These are phyloP conservation scores for Drosophila punjabiensis DNA, from an alignment of 1,140 invertebrate species.

Conservation along the genomic window DNA sequence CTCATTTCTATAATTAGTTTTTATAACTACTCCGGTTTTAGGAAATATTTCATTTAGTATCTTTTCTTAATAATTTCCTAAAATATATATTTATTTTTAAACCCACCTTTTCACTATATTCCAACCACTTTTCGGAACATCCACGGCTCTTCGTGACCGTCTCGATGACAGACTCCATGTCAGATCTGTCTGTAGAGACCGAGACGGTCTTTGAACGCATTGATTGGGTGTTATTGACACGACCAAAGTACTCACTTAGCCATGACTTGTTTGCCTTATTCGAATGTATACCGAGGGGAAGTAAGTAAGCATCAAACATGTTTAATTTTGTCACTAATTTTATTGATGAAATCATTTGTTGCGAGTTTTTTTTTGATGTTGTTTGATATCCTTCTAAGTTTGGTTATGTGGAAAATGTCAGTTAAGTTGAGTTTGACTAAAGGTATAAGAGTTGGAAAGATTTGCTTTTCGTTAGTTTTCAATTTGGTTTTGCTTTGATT, in stretches of 20 bases:
- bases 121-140: constrained; percentile 34
- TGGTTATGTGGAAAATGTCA: constrained; percentile 50
- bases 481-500: constrained; percentile 52
- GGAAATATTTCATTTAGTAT: neutral
- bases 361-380: constrained; percentile 16
- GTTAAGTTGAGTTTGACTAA: constrained; percentile 23
- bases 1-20: neutral
- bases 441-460: constrained; percentile 42
- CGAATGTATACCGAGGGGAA: neutral
- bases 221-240: constrained; percentile 72
- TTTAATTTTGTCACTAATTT: constrained; percentile 43
- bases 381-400: constrained; percentile 45
- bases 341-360: constrained; percentile 37
- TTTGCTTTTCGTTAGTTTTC: constrained; percentile 22
- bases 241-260: constrained; percentile 41
- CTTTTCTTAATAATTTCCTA: fast-evolving
- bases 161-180: constrained; percentile 29
- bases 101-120: neutral
- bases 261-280: constrained; percentile 36
- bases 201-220: constrained; percentile 56
- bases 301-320: constrained; percentile 10
- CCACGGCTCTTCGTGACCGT: constrained; percentile 16
- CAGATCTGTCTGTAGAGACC: constrained; percentile 10
- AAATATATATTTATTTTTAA: neutral
- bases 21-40: too few relatives aligned